A percentile compares a stretch with the other conserved stretches of the same genome.
Evolutionary conservation across 2,888 invertebrate genomes (phyloP).

Genomic region (Cosmopolites sordidus): DNA sequence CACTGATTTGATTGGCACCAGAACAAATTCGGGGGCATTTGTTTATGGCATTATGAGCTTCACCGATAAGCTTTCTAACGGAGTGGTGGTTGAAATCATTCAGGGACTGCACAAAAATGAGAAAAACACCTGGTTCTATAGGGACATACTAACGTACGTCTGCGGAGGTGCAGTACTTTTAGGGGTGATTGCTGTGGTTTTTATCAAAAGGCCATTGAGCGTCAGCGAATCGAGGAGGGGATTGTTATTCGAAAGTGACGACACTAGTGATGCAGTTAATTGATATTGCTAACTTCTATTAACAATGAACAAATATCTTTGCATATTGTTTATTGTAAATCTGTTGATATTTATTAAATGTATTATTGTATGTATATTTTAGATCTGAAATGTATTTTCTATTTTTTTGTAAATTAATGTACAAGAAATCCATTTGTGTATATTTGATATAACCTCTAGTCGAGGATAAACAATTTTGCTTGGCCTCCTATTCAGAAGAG

Average conservation of each 20-base stretch:
- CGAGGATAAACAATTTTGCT: too few relatives aligned
- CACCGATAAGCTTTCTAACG: conserved; percentile 85
- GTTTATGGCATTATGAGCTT: conserved; percentile 72
- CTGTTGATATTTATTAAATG: too few relatives aligned
- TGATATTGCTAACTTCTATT: neutral
- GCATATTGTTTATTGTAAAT: too few relatives aligned
- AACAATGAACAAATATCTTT: too few relatives aligned
- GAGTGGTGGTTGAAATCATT: conserved; percentile 75
- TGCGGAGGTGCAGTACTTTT: conserved; percentile 54
- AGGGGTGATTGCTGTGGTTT: conserved; percentile 49
- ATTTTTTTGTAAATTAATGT: too few relatives aligned
- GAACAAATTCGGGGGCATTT: conserved; percentile 82
- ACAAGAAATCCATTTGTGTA: too few relatives aligned
- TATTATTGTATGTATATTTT: too few relatives aligned
- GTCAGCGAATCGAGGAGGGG: conserved; percentile 16
- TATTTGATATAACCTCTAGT: too few relatives aligned
- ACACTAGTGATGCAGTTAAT: conserved; percentile 5
- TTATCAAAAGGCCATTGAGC: conserved; percentile 20
- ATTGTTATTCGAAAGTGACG: conserved; percentile 10
- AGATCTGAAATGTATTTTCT: too few relatives aligned
- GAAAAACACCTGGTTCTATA: conserved; percentile 51
- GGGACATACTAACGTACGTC: conserved; percentile 53
- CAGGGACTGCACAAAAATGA: conserved; percentile 59
- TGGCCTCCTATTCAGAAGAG: too few relatives aligned
- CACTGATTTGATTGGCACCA: conserved; percentile 80